A percentile compares a stretch with the other conserved stretches of the same genome.
Conservation (phyloP, 53 echinoderm and acorn worm species). For the Arbacia lixula region DNA sequence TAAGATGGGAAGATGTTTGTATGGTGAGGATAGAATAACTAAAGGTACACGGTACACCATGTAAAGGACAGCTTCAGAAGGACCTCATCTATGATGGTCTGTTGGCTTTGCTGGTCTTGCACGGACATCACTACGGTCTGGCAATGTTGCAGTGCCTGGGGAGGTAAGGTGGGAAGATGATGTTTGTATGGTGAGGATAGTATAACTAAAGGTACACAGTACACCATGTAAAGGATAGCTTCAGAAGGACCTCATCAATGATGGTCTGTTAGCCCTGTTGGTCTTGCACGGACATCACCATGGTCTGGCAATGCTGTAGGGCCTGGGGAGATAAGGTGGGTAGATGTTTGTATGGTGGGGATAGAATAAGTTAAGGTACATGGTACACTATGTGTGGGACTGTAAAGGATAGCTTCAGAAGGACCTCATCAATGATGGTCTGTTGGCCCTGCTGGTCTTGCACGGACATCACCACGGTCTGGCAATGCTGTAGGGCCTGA, state of each 20-base stretch:
- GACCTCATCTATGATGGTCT: conserved; percentile 86
- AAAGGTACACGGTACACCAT: too few species aligned
- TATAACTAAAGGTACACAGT: background rate
- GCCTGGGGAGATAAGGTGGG: too few species aligned
- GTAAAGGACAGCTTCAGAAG: conserved; percentile 78
- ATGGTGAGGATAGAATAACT: too few species aligned
- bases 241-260: conserved; percentile 89
- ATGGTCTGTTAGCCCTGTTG: conserved; percentile 84
- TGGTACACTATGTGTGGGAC: too few species aligned
- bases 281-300: conserved; percentile 90
- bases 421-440: conserved; percentile 90
- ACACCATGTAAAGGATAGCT: too few species aligned
- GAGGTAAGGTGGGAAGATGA: too few species aligned
- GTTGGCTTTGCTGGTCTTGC: conserved; percentile 73
- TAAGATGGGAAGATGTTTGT: too few species aligned
- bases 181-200: background rate
- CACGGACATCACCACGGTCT: conserved; percentile 92
- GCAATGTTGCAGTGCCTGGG: conserved; percentile 81
- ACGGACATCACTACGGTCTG: conserved; percentile 91
- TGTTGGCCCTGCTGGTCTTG: conserved; percentile 84
- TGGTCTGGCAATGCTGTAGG: conserved; percentile 89
- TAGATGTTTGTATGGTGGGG: too few species aligned
- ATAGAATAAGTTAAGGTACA: too few species aligned
- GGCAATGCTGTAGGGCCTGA: conserved; percentile 92
- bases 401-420: conserved; percentile 88